Base-by-base conservation (phyloP, 2,888 invertebrate genomes). In the Eurytoma californica region DNA sequence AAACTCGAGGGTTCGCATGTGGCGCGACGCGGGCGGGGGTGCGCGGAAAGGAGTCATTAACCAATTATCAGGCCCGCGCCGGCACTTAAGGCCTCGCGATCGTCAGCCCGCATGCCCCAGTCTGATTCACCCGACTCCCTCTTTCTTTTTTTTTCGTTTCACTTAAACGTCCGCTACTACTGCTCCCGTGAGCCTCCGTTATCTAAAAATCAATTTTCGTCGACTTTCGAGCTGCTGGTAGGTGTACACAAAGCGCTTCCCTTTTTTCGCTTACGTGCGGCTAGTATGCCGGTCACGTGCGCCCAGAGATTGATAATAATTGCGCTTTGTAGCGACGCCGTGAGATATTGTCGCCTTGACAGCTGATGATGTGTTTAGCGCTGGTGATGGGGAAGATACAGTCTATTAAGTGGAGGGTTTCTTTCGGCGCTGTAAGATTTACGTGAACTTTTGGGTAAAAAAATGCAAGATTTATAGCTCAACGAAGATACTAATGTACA, bases 141-240 rank as follows among this genome's bases (percentile, higher is more conserved):
- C 28, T 60, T 65, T 78, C n/a, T 51, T 55, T 60, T 30, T 57
- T 20, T 47, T 18, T 3, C n/a, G 4, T 30, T 61, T 61, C 57
- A n/a, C 39, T 67, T 76, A 58, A 76, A 63, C 39, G 47, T 9
- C 39, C 39, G 47, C 39, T 47, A 18, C 63, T 39, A 61, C 61
- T 61, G 39, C 63, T 76, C 14, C 39, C 13, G 24, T 5, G 13
- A n/a, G 13, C 30, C 5, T 16, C 24, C 51, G 20, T 3, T 77
- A 77, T 80, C 77, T 20, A 77, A 80, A 77, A 80, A 80, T 80
- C 73, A 77, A 80, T 77, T 77, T 74, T 28, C 57, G 74, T 3
- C 58, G 20, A 30, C 13, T 39, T 39, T 18, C 47, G 58, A 67
- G 30, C 63, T 74, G 79, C 75, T 60, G 75, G 70, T 72, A 72